Percentiles rank a stretch among this genome's conserved stretches.
These are phyloP conservation scores for Manduca sexta DNA, from an alignment of 1,140 invertebrate genomes.

Conservation along the genomic window DNA sequence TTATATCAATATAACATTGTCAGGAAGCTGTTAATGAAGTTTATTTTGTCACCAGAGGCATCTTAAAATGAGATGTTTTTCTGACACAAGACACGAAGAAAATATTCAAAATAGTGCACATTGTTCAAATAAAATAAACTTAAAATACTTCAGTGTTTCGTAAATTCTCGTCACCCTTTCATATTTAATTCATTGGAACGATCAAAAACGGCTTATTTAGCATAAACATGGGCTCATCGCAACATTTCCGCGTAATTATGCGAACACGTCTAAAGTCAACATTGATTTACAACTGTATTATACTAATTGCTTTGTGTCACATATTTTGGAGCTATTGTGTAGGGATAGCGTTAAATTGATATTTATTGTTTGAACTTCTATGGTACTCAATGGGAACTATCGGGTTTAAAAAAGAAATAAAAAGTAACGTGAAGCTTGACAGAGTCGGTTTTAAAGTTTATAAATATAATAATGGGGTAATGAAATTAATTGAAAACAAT, in stretches of 20 bases:
- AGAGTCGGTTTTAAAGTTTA: no score
- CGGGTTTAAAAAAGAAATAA: neutral
- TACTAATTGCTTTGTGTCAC: slow-evolving; percentile 45
- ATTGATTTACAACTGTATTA: slow-evolving; percentile 55
- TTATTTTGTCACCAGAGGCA: no score
- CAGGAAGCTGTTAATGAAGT: no score
- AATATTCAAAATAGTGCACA: no score
- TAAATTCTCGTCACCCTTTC: slow-evolving; percentile 25
- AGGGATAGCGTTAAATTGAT: slow-evolving; percentile 32
- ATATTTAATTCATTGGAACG: slow-evolving; percentile 18
- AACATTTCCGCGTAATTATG: slow-evolving; percentile 31
- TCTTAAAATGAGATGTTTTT: no score
- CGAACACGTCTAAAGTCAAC: slow-evolving; percentile 20
- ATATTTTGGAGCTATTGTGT: slow-evolving; percentile 28
- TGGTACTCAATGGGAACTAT: slow-evolving; percentile 1
- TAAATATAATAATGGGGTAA: no score
- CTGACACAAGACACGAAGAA: no score
- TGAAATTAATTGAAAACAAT: no score
- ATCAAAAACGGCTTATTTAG: slow-evolving; percentile 33
- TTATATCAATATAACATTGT: no score
- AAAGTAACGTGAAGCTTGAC: no score
- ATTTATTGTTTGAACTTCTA: slow-evolving; percentile 28
- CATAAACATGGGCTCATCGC: slow-evolving; percentile 55
- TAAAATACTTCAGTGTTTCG: neutral
- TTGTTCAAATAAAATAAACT: no score